Percentiles rank a stretch among this genome's conserved stretches.
These are phyloP conservation scores for Syngnathoides biaculeatus DNA, from an alignment of 2,113 vertebrate genomes.

Conservation along the genomic window DNA sequence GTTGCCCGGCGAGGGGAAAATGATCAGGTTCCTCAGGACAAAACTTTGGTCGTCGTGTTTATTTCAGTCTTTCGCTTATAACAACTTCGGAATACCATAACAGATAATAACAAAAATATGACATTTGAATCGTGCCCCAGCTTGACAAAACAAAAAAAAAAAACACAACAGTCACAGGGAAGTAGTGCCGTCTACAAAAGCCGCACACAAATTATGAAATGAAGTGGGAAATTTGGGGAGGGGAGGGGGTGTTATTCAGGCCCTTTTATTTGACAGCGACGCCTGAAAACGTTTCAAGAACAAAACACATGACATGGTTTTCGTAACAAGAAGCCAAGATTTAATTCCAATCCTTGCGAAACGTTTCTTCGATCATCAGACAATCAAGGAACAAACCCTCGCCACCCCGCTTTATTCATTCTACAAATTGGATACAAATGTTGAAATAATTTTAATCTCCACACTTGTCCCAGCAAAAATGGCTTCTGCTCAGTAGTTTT, in stretches of 20 bases:
- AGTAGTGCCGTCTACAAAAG: slow-evolving; percentile 15
- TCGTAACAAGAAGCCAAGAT: slow-evolving; percentile 30
- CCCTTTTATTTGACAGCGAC: slow-evolving; percentile 33
- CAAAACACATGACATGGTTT: slow-evolving; percentile 24
- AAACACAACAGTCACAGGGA: slow-evolving; percentile 61
- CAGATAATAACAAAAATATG: slow-evolving; percentile 56
- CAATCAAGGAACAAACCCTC: slow-evolving; percentile 48
- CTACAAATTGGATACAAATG: slow-evolving; percentile 46
- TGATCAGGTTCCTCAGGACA: slow-evolving; percentile 16
- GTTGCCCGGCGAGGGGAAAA: background rate
- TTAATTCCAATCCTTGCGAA: slow-evolving; percentile 33
- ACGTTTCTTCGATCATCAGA: slow-evolving; percentile 45
- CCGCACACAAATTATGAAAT: slow-evolving; percentile 29
- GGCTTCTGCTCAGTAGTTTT: slow-evolving; percentile 52
- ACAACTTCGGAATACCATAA: slow-evolving; percentile 79
- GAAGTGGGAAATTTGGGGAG: slow-evolving; percentile 25
- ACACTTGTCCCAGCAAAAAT: slow-evolving; percentile 29
- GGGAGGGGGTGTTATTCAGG: slow-evolving; percentile 20
- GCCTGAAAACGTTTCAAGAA: slow-evolving; percentile 49
- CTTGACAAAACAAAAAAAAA: slow-evolving; percentile 59
- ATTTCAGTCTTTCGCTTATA: slow-evolving; percentile 76
- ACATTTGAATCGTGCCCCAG: slow-evolving; percentile 57
- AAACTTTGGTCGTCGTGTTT: slow-evolving; percentile 67
- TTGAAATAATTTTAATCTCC: slow-evolving; percentile 40
- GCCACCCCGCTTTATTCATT: slow-evolving; percentile 40